Conservation (phyloP, 2,888 invertebrate genomes). For the Eristalis tenax region DNA sequence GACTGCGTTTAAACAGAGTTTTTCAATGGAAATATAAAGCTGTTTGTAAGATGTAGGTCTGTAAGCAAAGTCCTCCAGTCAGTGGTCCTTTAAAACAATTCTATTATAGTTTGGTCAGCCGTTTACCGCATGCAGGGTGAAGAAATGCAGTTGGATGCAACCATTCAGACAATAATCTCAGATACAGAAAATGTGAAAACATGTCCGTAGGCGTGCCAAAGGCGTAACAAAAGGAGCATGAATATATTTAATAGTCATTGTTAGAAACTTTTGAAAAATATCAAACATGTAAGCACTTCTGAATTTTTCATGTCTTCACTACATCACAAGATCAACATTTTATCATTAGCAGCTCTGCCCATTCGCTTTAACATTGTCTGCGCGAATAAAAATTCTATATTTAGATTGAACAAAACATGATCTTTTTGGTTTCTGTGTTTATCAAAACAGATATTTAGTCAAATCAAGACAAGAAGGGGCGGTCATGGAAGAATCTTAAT, state of each 20-base stretch:
- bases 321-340: neutral
- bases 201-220: too few relatives aligned
- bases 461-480: conserved; percentile 8
- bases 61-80: too few relatives aligned
- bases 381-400: conserved; percentile 19
- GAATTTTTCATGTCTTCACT: neutral
- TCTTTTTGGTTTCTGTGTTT: neutral
- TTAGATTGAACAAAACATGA: conserved; percentile 10
- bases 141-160: too few relatives aligned
- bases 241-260: neutral
- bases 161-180: too few relatives aligned
- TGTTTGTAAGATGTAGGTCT: too few relatives aligned
- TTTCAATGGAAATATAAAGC: too few relatives aligned
- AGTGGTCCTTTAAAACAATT: too few relatives aligned
- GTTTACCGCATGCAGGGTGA: too few relatives aligned
- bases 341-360: neutral
- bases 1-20: too few relatives aligned
- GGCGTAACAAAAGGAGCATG: too few relatives aligned
- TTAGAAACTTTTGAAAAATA: neutral
- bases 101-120: too few relatives aligned
- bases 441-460: conserved; percentile 30
- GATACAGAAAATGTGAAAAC: too few relatives aligned
- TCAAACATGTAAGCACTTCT: neutral
- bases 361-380: neutral
- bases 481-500: conserved; percentile 26